phyloP scores from a whole-genome alignment of 2,797 vertebrate genomes.

The Lithobates pipiens region DNA sequence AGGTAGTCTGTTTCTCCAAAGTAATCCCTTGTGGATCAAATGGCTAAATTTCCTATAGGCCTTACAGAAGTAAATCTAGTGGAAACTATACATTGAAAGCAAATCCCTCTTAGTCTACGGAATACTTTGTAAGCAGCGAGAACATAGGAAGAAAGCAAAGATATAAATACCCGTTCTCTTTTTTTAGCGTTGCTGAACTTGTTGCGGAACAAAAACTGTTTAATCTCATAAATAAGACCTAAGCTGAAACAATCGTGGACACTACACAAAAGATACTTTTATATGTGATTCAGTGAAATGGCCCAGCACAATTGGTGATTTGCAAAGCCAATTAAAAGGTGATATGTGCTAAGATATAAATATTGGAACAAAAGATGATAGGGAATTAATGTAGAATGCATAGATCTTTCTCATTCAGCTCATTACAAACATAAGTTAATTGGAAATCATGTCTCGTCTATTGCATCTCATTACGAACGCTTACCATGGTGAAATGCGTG shows the following conservation, averaged over 20 bases:
- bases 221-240: constrained; percentile 60
- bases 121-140: constrained; percentile 46
- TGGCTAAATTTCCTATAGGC: constrained; percentile 60
- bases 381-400: constrained; percentile 32
- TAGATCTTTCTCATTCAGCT: constrained; percentile 25
- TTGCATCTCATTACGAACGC: constrained; percentile 38
- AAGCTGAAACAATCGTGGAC: constrained; percentile 41
- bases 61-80: constrained; percentile 55
- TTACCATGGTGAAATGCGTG: constrained; percentile 34
- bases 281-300: constrained; percentile 36
- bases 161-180: constrained; percentile 52
- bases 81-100: constrained; percentile 34
- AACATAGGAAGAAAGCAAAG: constrained; percentile 41
- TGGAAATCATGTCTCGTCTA: constrained; percentile 37
- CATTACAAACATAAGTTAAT: constrained; percentile 5
- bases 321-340: constrained; percentile 58
- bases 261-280: constrained; percentile 38
- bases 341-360: constrained; percentile 51
- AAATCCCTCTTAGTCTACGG: constrained; percentile 31
- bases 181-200: constrained; percentile 53
- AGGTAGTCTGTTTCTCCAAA: constrained; percentile 51
- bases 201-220: constrained; percentile 56
- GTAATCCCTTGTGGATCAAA: constrained; percentile 64
- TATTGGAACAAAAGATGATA: constrained; percentile 46
- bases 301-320: constrained; percentile 30